Evolutionary conservation across 2,888 invertebrate genomes (phyloP).

Genomic region (Oscheius sp.): DNA sequence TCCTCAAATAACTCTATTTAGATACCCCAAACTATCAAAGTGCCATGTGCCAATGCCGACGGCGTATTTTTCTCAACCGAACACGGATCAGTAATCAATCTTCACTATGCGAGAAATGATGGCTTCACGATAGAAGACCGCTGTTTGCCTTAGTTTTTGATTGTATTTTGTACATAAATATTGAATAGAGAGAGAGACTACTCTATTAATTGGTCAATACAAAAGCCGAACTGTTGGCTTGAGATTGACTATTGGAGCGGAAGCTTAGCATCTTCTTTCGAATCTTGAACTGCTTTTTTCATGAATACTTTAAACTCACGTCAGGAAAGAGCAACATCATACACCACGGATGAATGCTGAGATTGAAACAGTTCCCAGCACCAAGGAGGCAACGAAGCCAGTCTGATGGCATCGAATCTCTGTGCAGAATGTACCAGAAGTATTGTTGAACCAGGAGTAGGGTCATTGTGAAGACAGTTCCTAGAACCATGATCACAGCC

Average conservation of each 20-base stretch:
- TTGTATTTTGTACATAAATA: no score
- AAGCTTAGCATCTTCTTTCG: background rate
- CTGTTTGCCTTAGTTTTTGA: background rate
- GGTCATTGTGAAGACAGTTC: slow-evolving; percentile 6
- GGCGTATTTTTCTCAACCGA: background rate
- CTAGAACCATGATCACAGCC: background rate
- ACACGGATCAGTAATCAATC: slow-evolving; percentile 2
- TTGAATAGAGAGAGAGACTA: no score
- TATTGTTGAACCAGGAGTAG: background rate
- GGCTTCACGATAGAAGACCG: background rate
- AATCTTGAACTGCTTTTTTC: background rate
- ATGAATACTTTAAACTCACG: background rate
- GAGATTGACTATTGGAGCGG: background rate
- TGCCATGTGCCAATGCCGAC: slow-evolving; percentile 13
- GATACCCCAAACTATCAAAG: slow-evolving; percentile 1
- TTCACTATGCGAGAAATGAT: background rate
- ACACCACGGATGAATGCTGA: slow-evolving; percentile 12
- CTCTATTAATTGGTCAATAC: no score
- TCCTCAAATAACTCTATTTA: background rate
- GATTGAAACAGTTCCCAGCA: slow-evolving; percentile 4
- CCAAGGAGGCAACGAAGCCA: background rate
- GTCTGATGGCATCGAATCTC: background rate
- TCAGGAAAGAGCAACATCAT: slow-evolving; percentile 10
- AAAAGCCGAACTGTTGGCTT: no score
- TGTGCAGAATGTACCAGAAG: background rate